Base-by-base conservation (phyloP, 2,113 vertebrate genomes). In the Pygoscelis adeliae region DNA sequence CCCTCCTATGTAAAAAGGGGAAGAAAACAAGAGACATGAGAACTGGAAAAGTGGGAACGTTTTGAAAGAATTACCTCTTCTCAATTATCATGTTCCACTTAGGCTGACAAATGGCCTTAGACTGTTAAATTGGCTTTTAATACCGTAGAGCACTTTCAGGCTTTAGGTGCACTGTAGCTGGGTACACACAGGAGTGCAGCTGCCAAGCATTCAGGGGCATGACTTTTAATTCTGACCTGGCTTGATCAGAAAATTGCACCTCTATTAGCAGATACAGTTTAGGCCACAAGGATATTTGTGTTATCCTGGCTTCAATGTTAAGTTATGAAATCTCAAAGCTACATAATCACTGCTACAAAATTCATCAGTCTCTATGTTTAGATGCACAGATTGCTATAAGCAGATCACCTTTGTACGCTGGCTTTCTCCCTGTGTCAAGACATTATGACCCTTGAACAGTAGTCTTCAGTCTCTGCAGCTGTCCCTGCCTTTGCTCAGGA, bases 131-230 rank as follows among this genome's bases (percentile, higher is more conserved):
- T 36, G 26, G 15, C 8, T 56, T 14, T 34, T 40, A 69, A 42
- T 38, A 30, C 6, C 0, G 0, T 21, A 32, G 4, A 62, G 4
- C 16, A 63, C 29, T 55, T 90, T 32, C 27, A 22, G 49, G 36
- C 1, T 47, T 65, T 20, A 10, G 18, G 40, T 1, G 1, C 9
- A 23, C 26, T 26, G 8, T 15, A 70, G 5, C 25, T 36, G 46
- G 17, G 10, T 56, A 58, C 22, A 36, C 38, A 71, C 6, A 82
- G n/a, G 70, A 46, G 14, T 47, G 16, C 13, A 56, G n/a, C 15
- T 88, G 17, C 32, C 44, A 69, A 34, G 36, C 6, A 62, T 38
- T 58, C 46, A 77, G 15, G 25, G 7, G 6, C 3, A 27, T 5
- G 10, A 73, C 20, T 73, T 79, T 55, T 73, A 15, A 11, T 67